phyloP scores from a whole-genome alignment of 1,140 invertebrate genomes.

The Galleria mellonella region DNA sequence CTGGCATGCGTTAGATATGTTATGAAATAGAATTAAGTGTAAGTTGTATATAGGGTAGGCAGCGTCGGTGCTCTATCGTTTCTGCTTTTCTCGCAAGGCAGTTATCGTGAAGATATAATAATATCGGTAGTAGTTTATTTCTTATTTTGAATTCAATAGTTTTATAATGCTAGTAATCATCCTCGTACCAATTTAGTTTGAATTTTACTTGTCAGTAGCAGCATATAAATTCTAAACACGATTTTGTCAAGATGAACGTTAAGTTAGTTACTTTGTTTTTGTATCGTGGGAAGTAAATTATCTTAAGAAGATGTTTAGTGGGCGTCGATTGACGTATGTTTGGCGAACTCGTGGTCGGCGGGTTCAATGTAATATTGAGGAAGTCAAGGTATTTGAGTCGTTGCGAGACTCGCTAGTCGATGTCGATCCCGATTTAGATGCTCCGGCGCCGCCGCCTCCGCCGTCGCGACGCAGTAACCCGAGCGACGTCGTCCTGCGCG shows the following conservation, averaged over 20 bases:
- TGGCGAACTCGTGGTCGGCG: slow-evolving; percentile 56
- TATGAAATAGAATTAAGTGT: too few relatives aligned
- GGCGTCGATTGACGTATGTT: slow-evolving; percentile 67
- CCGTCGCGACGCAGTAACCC: slow-evolving; percentile 64
- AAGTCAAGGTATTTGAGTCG: slow-evolving; percentile 74
- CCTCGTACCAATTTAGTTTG: neutral
- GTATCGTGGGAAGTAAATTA: slow-evolving; percentile 27
- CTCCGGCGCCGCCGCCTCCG: slow-evolving; percentile 59
- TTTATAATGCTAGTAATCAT: too few relatives aligned
- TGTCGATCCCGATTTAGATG: slow-evolving; percentile 71
- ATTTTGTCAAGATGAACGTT: too few relatives aligned
- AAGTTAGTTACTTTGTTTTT: neutral
- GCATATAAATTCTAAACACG: too few relatives aligned
- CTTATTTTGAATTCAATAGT: too few relatives aligned
- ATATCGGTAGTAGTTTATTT: too few relatives aligned
- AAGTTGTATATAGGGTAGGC: too few relatives aligned
- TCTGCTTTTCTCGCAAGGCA: too few relatives aligned
- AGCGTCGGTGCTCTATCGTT: too few relatives aligned
- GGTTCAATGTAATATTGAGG: slow-evolving; percentile 74
- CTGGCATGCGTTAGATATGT: too few relatives aligned
- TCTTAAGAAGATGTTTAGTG: slow-evolving; percentile 34
- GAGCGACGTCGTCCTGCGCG: slow-evolving; percentile 59
- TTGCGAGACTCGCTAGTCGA: slow-evolving; percentile 64
- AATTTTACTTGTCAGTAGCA: too few relatives aligned
- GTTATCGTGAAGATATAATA: too few relatives aligned